A percentile compares a stretch with the other conserved stretches of the same genome.
Evolutionary conservation across 1,140 invertebrate species (phyloP).

Genomic region (Lordiphosa collinella): DNA sequence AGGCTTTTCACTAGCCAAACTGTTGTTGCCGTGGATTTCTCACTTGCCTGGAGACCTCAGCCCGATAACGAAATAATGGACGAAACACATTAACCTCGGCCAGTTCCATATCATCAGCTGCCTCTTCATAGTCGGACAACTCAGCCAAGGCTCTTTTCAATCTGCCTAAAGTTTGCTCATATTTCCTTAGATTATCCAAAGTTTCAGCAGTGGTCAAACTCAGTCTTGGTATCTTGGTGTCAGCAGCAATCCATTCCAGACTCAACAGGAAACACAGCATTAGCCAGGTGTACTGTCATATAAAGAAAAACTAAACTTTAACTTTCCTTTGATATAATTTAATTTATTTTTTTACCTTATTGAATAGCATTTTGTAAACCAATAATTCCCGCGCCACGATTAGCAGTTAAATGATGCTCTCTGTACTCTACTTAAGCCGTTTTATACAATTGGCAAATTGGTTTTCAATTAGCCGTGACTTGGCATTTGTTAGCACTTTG

Average conservation of each 20-base stretch:
- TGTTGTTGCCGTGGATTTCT: constrained; percentile 43
- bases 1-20: constrained; percentile 27
- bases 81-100: constrained; percentile 74
- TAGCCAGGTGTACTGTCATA: constrained; percentile 18
- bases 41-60: constrained; percentile 46
- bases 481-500: constrained; percentile 48
- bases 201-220: no score
- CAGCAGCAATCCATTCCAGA: constrained; percentile 13
- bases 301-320: no score
- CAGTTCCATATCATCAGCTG: constrained; percentile 61
- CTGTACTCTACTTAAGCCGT: constrained; percentile 8
- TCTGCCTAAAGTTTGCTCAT: constrained; percentile 32
- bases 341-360: constrained; percentile 19
- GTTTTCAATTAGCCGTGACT: constrained; percentile 15
- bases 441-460: constrained; percentile 53
- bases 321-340: no score
- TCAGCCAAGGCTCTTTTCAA: constrained; percentile 48
- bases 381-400: background rate
- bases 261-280: constrained; percentile 26
- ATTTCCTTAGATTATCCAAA: no score
- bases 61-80: constrained; percentile 70
- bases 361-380: constrained; percentile 25
- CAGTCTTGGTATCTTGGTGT: constrained; percentile 38
- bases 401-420: no score
- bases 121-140: constrained; percentile 56